These are phyloP conservation scores for Varanus komodoensis DNA, from an alignment of 2,113 vertebrate genomes.

Conservation along the genomic window DNA sequence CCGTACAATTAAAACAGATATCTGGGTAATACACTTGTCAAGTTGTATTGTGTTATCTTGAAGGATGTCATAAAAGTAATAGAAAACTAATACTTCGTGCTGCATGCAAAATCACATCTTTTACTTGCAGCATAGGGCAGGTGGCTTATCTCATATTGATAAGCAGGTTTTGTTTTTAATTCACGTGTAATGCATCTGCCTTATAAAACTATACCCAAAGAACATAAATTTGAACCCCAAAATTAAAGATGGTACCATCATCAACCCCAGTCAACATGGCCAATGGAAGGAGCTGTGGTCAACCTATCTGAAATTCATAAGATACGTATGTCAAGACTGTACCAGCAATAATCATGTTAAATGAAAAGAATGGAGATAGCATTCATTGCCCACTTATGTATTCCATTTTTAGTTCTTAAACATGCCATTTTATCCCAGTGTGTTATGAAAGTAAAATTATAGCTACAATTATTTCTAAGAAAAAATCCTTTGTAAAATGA, in stretches of 20 bases:
- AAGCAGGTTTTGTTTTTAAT: neutral
- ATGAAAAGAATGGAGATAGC: neutral
- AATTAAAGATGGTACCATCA: neutral
- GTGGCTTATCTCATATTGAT: constrained; percentile 45
- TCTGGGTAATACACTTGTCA: neutral
- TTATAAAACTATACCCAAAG: constrained; percentile 17
- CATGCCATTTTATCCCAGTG: neutral
- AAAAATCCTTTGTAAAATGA: neutral
- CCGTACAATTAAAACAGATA: constrained; percentile 27
- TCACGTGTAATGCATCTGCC: constrained; percentile 25
- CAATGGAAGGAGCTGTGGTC: too few relatives aligned
- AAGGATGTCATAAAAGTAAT: constrained; percentile 33
- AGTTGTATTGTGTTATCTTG: neutral
- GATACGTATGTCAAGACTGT: too few relatives aligned
- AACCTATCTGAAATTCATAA: too few relatives aligned
- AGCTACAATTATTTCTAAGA: neutral
- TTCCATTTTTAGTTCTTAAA: neutral
- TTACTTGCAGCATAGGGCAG: constrained; percentile 37
- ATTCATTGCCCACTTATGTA: neutral
- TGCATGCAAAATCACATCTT: constrained; percentile 14
- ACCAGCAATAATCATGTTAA: neutral
- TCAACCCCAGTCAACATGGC: neutral
- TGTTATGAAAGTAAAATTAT: neutral
- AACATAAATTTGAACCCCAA: constrained; percentile 8
- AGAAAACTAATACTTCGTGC: constrained; percentile 3